These are phyloP conservation scores for Altica lythri DNA, from an alignment of 2,888 invertebrate species.

Conservation along the genomic window DNA sequence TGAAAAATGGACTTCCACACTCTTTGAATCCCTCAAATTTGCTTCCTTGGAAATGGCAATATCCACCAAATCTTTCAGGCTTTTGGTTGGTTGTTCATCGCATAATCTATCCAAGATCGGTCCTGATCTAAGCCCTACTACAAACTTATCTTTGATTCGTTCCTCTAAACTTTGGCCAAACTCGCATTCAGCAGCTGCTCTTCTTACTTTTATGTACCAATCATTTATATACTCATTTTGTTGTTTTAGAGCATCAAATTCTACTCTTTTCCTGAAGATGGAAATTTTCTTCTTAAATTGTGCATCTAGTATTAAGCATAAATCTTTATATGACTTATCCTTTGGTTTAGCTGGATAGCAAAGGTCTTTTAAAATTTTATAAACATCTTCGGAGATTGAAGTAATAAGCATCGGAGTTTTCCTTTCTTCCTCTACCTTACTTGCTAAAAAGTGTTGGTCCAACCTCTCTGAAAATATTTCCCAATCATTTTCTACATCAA, in stretches of 20 bases:
- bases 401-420: conserved; percentile 28
- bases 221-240: conserved; percentile 26
- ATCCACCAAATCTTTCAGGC: conserved; percentile 13
- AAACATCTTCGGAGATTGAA: conserved; percentile 22
- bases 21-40: conserved; percentile 3
- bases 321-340: conserved; percentile 1
- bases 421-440: conserved; percentile 25
- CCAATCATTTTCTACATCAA: background rate
- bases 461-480: background rate
- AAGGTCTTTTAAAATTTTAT: conserved; percentile 28
- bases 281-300: conserved; percentile 28
- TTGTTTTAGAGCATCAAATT: conserved; percentile 33
- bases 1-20: conserved; percentile 7
- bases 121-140: conserved; percentile 20
- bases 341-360: conserved; percentile 29
- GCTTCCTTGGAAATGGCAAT: conserved; percentile 15
- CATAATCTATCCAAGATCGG: conserved; percentile 21
- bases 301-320: background rate
- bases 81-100: conserved; percentile 6
- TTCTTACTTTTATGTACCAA: conserved; percentile 34
- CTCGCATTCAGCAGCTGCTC: conserved; percentile 34
- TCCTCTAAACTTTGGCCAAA: conserved; percentile 26
- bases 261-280: conserved; percentile 28
- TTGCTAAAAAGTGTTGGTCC: conserved; percentile 23
- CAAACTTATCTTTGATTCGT: conserved; percentile 20